Conservation (phyloP, 2,797 vertebrate genomes). For the Pseudochaenichthys georgianus region DNA sequence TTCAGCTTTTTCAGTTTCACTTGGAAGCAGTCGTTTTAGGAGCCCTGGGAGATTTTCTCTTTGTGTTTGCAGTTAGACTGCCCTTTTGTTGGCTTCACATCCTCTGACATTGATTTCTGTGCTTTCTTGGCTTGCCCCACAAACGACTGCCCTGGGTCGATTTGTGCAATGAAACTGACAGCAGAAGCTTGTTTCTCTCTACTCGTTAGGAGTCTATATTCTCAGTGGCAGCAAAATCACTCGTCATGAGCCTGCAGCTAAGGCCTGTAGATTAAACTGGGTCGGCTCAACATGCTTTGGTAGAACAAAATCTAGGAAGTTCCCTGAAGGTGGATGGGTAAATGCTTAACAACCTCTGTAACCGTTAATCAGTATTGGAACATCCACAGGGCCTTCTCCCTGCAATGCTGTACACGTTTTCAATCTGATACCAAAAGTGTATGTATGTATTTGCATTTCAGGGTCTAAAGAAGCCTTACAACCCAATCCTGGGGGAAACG, state of each 20-base stretch:
- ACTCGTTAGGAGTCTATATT: slow-evolving; percentile 25
- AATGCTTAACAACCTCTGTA: background rate
- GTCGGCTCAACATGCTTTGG: slow-evolving; percentile 36
- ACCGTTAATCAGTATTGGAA: background rate
- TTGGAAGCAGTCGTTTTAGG: background rate
- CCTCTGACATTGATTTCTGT: slow-evolving; percentile 16
- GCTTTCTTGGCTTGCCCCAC: slow-evolving; percentile 14
- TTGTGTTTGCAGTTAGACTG: background rate
- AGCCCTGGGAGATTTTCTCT: background rate
- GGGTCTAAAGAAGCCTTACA: slow-evolving; percentile 99
- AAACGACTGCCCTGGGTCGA: slow-evolving; percentile 3
- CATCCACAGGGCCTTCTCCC: background rate
- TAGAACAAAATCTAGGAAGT: background rate
- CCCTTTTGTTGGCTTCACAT: slow-evolving; percentile 1
- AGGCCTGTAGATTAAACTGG: slow-evolving; percentile 15
- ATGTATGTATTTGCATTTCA: slow-evolving; percentile 63
- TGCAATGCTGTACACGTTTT: background rate
- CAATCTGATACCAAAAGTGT: slow-evolving; percentile 4
- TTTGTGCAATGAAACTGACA: slow-evolving; percentile 29
- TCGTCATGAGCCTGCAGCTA: slow-evolving; percentile 12
- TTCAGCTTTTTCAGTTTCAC: slow-evolving; percentile 4
- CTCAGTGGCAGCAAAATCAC: slow-evolving; percentile 23
- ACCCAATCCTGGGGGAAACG: slow-evolving; percentile 95
- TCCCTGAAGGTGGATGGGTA: slow-evolving; percentile 7
- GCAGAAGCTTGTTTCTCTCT: slow-evolving; percentile 20